These are phyloP conservation scores for Heliconius melpomene DNA, from an alignment of 1,140 invertebrate species.

Conservation along the genomic window DNA sequence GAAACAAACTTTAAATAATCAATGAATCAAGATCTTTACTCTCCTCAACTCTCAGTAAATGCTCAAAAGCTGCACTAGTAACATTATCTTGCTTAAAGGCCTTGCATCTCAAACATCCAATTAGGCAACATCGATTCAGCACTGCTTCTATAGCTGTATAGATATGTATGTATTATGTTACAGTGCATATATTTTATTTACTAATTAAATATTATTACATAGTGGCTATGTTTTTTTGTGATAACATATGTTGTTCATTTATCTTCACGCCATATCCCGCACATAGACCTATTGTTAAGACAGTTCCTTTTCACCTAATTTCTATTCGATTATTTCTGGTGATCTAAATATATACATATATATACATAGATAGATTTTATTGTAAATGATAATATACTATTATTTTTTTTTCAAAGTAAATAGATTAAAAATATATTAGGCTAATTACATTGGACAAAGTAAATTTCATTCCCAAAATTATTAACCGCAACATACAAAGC, in stretches of 20 bases:
- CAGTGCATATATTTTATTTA: not conserved
- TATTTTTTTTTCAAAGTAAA: too few species aligned
- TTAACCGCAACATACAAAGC: not conserved
- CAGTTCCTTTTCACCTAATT: too few species aligned
- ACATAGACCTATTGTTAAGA: too few species aligned
- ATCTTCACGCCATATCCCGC: too few species aligned
- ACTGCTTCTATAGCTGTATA: not conserved
- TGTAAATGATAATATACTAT: too few species aligned
- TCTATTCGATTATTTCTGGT: too few species aligned
- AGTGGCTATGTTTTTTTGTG: not conserved
- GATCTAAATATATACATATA: too few species aligned
- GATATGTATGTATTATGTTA: not conserved
- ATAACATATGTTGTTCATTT: too few species aligned
- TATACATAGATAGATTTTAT: too few species aligned
- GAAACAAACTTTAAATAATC: not conserved
- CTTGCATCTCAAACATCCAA: not conserved
- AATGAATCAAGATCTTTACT: not conserved
- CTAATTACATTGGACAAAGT: not conserved
- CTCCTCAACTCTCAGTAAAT: not conserved
- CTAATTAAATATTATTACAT: not conserved
- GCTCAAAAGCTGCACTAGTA: not conserved
- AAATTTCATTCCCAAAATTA: not conserved
- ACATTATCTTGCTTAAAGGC: not conserved
- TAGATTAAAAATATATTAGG: too few species aligned
- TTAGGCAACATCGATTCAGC: slow-evolving; percentile 2